Evolutionary conservation across 2,888 invertebrate genomes (phyloP).

Genomic region (Seira sanloemensis): DNA sequence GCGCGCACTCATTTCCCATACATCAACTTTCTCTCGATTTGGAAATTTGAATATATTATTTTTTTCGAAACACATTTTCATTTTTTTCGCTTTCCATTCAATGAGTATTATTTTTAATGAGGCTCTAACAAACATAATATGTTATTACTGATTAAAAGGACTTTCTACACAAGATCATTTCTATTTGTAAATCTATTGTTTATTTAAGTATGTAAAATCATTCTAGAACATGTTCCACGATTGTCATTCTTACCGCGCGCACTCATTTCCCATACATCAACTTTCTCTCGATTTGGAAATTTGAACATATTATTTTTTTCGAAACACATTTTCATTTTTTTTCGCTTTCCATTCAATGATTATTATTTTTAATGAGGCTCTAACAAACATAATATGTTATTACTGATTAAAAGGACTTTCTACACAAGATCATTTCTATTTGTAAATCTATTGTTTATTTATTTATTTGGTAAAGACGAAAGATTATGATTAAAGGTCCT

Average conservation of each 20-base stretch:
- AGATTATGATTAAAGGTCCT: too few relatives aligned
- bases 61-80: too few relatives aligned
- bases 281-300: too few relatives aligned
- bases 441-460: not conserved
- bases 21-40: too few relatives aligned
- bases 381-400: not conserved
- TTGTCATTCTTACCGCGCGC: not conserved
- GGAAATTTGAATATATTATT: too few relatives aligned
- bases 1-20: not conserved
- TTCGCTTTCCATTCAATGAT: not conserved
- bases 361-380: not conserved
- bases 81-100: not conserved
- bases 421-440: not conserved
- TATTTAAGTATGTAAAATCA: slow-evolving; percentile 65
- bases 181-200: not conserved
- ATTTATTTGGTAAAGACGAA: not conserved
- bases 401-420: too few relatives aligned
- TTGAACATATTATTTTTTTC: too few relatives aligned
- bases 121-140: not conserved
- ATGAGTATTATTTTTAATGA: not conserved
- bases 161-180: not conserved
- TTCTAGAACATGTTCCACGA: slow-evolving; percentile 34
- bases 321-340: not conserved
- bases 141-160: not conserved
- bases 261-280: not conserved